Evolutionary conservation across 2,113 vertebrate genomes (phyloP).

Genomic region (Bos indicus): DNA sequence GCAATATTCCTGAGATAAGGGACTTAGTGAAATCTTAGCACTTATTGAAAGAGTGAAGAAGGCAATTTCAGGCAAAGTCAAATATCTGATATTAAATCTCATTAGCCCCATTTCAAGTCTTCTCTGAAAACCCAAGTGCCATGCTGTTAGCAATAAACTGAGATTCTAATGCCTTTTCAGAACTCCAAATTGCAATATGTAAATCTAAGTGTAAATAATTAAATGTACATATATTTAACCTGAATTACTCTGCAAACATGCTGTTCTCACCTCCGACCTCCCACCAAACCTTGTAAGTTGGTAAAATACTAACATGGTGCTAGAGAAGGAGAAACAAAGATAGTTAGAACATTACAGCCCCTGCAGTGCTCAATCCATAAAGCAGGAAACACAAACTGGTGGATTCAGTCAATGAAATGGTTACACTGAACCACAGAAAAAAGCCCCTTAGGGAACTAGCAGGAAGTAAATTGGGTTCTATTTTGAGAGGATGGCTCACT

Average conservation of each 20-base stretch:
- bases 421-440: slow-evolving; percentile 34
- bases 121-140: slow-evolving; percentile 51
- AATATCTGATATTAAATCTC: slow-evolving; percentile 56
- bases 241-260: slow-evolving; percentile 45
- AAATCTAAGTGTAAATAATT: slow-evolving; percentile 66
- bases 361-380: slow-evolving; percentile 38
- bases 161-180: slow-evolving; percentile 54
- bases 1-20: slow-evolving; percentile 35
- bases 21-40: slow-evolving; percentile 25
- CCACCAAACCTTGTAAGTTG: slow-evolving; percentile 24
- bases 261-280: slow-evolving; percentile 38
- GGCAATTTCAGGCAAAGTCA: slow-evolving; percentile 45
- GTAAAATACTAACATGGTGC: slow-evolving; percentile 52
- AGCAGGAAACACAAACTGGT: slow-evolving; percentile 19
- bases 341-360: neutral
- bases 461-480: slow-evolving; percentile 58
- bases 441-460: slow-evolving; percentile 29
- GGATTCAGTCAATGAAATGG: neutral
- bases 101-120: slow-evolving; percentile 62
- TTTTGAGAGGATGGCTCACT: slow-evolving; percentile 59
- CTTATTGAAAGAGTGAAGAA: slow-evolving; percentile 19
- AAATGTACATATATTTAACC: slow-evolving; percentile 66
- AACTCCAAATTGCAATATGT: slow-evolving; percentile 46
- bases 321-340: slow-evolving; percentile 33
- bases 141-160: slow-evolving; percentile 62